phyloP scores from a whole-genome alignment of 2,113 vertebrate species.

The Sus scrofa region DNA sequence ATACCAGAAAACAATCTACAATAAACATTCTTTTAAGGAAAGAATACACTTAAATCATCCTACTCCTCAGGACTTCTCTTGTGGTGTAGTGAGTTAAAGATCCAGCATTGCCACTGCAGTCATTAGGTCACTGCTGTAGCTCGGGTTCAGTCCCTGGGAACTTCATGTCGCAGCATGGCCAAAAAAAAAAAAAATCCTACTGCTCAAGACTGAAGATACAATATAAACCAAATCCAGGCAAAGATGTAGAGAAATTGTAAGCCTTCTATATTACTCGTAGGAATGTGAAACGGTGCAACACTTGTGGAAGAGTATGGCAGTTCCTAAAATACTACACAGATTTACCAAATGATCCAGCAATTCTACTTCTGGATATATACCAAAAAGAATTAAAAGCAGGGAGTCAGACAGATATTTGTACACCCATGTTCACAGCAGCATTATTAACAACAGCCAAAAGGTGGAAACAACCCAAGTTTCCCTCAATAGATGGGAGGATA shows the following conservation, averaged over 20 bases:
- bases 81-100: no score
- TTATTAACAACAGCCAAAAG: not conserved
- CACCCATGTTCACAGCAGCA: not conserved
- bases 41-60: not conserved
- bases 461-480: not conserved
- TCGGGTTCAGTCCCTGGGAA: no score
- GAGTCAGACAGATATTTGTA: not conserved
- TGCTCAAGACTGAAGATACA: not conserved
- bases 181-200: not conserved
- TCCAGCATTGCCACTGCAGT: no score
- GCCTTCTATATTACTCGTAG: not conserved
- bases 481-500: not conserved
- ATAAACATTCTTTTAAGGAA: constrained; percentile 18
- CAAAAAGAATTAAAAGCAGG: constrained; percentile 25
- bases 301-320: not conserved
- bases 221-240: not conserved
- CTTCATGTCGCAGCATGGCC: no score
- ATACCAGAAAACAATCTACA: constrained; percentile 36
- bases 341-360: not conserved
- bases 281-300: not conserved
- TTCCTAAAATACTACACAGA: constrained; percentile 15
- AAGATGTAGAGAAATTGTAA: not conserved
- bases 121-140: no score
- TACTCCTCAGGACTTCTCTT: no score
- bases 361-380: not conserved